Base-by-base conservation (phyloP, 2,113 vertebrate genomes). In the Pionites leucogaster region DNA sequence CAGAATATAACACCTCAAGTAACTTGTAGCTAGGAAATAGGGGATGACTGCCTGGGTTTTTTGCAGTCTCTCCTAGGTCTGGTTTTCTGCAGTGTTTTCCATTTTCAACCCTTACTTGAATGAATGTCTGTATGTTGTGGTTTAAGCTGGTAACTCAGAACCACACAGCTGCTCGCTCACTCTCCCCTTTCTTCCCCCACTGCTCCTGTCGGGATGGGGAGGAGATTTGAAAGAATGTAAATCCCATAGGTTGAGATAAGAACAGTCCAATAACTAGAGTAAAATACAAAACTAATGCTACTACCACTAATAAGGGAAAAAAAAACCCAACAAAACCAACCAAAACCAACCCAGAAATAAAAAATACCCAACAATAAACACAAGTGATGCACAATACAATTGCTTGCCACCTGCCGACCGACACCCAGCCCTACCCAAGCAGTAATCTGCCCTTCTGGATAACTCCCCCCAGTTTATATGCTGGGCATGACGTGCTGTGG, bases 331-430 rank as follows among this genome's bases (percentile, higher is more conserved):
- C 16, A 53, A 52, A 52, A 19, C 17, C 18, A 55, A 31, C 11
- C 31, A 8, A 59, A 22, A n/a, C 33, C 33, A n/a, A 59, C 33
- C 13, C 33, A 23, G 20, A n/a, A 59, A n/a, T 22, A n/a, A 59
- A n/a, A 23, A n/a, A 14, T 14, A 0, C 2, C 11, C 33, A n/a
- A n/a, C 33, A n/a, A 15, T n/a, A 59, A 59, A n/a, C 13, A 23
- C 20, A 59, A 59, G 22, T 59, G 55, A 59, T 59, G 55, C 33
- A 59, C 33, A 23, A 59, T n/a, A 59, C 20, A 59, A 23, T 59
- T 59, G 55, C 33, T 59, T 20, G 14, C 33, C 20, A 22, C 55
- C 55, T 1, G 13, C 55, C 0, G 2, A 59, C 20, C 2, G 1
- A 59, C 6, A 15, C 33, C 9, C 13, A 59, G 55, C 33, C 55